phyloP scores from a whole-genome alignment of 35 echinoderm and acorn worm genomes.

The Stichopus chloronotus region DNA sequence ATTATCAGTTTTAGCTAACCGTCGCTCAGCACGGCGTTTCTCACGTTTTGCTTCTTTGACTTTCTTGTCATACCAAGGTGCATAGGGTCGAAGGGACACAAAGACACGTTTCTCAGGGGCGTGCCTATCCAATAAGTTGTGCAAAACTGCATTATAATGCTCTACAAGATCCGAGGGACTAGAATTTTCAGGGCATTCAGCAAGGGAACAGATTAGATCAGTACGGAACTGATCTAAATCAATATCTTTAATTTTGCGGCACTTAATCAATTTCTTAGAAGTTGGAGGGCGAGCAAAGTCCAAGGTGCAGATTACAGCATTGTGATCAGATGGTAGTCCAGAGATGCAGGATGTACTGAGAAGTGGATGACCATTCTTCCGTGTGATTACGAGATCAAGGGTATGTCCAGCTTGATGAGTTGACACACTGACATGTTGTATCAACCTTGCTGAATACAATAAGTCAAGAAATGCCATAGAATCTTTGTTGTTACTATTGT shows the following conservation, averaged over 20 bases:
- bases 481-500: too few relatives aligned
- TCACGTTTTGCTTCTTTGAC: conserved; percentile 28
- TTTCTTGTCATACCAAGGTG: conserved; percentile 60
- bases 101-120: conserved; percentile 36
- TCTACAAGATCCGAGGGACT: neutral
- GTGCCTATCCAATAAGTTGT: conserved; percentile 45
- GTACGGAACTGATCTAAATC: neutral
- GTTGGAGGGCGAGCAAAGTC: neutral
- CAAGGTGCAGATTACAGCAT: neutral
- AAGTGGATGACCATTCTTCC: neutral
- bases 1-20: neutral
- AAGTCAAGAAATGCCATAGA: neutral
- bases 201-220: neutral
- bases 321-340: conserved; percentile 41
- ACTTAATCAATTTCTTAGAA: neutral
- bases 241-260: neutral
- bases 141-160: conserved; percentile 55
- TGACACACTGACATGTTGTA: conserved; percentile 23
- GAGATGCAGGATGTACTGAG: neutral
- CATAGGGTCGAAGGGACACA: conserved; percentile 41
- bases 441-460: neutral
- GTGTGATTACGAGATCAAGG: conserved; percentile 40
- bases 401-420: conserved; percentile 25
- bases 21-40: conserved; percentile 61
- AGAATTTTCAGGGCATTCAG: neutral